Evolutionary conservation across 2,888 invertebrate species (phyloP).

Genomic region (Drosophila anceps): DNA sequence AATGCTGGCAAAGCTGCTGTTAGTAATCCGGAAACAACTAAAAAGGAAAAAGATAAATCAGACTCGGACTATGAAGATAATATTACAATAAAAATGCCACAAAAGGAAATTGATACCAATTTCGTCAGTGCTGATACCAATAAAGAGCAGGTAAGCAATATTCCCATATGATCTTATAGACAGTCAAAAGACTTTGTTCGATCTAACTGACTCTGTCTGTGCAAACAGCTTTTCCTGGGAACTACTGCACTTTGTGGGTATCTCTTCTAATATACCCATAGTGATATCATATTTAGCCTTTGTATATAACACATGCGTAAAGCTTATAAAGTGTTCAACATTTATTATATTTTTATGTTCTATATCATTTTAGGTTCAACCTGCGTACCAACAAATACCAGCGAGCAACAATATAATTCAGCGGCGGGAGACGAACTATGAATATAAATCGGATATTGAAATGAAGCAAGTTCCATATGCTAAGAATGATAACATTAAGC

Average conservation of each 20-base stretch:
- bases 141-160: conserved; percentile 45
- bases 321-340: background rate
- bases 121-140: conserved; percentile 17
- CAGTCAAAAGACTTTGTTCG: background rate
- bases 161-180: background rate
- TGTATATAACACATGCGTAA: background rate
- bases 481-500: conserved; percentile 38
- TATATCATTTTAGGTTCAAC: conserved; percentile 44
- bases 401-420: conserved; percentile 35
- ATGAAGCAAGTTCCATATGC: conserved; percentile 38
- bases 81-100: conserved; percentile 87
- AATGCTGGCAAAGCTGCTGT: conserved; percentile 5
- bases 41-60: conserved; percentile 81
- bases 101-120: conserved; percentile 63
- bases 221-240: background rate
- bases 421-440: conserved; percentile 50
- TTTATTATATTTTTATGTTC: no score
- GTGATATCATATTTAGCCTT: no score
- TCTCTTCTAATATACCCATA: background rate
- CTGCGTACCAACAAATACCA: conserved; percentile 40
- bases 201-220: background rate
- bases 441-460: conserved; percentile 55
- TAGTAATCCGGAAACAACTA: conserved; percentile 30
- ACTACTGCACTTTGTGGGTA: background rate
- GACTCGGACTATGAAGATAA: conserved; percentile 87